Percentiles rank a stretch among this genome's conserved stretches.
These are phyloP conservation scores for Dromaius novaehollandiae DNA, from an alignment of 2,113 vertebrate species.

Conservation along the genomic window DNA sequence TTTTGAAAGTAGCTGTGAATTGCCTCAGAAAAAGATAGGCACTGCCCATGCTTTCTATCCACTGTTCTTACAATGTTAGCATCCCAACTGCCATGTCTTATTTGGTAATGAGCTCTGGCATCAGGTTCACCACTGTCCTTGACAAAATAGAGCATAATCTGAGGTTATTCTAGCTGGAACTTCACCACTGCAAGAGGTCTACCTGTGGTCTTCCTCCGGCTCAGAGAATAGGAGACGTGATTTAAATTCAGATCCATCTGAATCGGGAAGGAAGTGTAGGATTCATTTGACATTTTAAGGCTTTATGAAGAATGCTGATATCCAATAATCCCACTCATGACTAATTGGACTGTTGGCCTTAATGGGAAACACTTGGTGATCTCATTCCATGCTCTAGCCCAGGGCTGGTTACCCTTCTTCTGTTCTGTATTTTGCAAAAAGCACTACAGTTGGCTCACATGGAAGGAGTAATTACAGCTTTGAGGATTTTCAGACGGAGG, in stretches of 20 bases:
- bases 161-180: not conserved
- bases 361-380: not conserved
- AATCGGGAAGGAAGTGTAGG: not conserved
- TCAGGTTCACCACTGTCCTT: not conserved
- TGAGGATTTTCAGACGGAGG: not conserved
- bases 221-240: not conserved
- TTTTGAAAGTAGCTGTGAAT: not conserved
- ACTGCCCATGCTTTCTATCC: fast-evolving
- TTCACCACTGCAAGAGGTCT: not conserved
- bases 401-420: not conserved
- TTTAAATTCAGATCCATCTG: not conserved
- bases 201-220: not conserved
- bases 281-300: not conserved
- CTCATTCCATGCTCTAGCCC: not conserved
- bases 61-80: not conserved
- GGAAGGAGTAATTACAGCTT: not conserved
- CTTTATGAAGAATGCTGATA: not conserved
- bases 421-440: not conserved
- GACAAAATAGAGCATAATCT: not conserved
- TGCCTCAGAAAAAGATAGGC: not conserved
- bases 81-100: not conserved
- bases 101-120: not conserved
- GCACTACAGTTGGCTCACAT: not conserved
- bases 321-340: not conserved
- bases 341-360: not conserved